Base-by-base conservation (phyloP, 2,888 invertebrate genomes). In the Dicyrtoma fusca region DNA sequence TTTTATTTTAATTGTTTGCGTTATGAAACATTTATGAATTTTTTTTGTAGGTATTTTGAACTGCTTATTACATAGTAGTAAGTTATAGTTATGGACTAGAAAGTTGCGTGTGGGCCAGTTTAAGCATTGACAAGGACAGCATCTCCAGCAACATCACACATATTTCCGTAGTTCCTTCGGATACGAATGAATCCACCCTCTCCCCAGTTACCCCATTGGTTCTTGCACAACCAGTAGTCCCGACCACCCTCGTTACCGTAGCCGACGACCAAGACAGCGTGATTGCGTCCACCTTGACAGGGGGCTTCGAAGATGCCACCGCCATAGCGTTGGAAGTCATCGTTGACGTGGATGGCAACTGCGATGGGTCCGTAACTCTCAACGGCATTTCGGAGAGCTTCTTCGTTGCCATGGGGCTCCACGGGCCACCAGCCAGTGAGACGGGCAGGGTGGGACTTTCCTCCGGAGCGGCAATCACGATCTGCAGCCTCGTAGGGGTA, bases 191-290 rank as follows among this genome's bases (percentile, higher is more conserved):
- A 69, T 6, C 69, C 69, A 45, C 61, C 49, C 17, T 69, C 59
- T 19, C 69, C 69, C 69, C 69, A 69, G 26, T 44, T 57, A 19
- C 47, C 59, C 69, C 69, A 69, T 1, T 10, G 11, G 49, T 69
- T 69, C 25, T 69, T 69, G 59, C 26, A 26, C 8, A 69, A 14
- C 69, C 69, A 69, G 59, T 59, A 69, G 19, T 57, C 69, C 1
- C 49, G 21, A 1, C 61, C 69, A 25, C 34, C 34, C 51, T 68
- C 66, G 21, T 14, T 21, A 5, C 57, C 57, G 23, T 68, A 68
- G 6, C 66, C 66, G 17, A 68, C 45, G n/a, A 45, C 66, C 19
- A 65, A 34, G 17, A 65, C 34, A 8, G 65, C 65, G 65, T 65
- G 65, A 23, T 65, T 65, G 1, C 65, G 66, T 19, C 66, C 66